These are phyloP conservation scores for Drosophila maculinotata DNA, from an alignment of 2,888 invertebrate genomes.

Conservation along the genomic window DNA sequence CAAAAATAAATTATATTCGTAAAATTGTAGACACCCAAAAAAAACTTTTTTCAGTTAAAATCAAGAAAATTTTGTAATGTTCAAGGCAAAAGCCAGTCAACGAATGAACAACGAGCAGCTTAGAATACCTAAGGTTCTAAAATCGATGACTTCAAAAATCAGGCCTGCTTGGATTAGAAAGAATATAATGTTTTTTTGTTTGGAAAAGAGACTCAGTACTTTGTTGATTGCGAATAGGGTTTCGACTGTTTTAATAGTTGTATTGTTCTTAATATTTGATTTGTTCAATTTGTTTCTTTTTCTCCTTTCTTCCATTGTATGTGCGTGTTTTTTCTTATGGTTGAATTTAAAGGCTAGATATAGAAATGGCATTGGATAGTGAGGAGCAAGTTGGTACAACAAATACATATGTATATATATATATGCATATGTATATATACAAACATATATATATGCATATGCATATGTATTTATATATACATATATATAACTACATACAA, in stretches of 20 bases:
- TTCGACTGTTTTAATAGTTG: conserved; percentile 15
- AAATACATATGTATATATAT: conserved; percentile 58
- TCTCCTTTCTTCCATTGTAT: conserved; percentile 17
- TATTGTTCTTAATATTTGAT: background rate
- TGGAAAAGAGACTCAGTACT: background rate
- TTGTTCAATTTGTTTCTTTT: conserved; percentile 13
- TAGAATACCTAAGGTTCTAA: background rate
- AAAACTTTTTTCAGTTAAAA: conserved; percentile 16
- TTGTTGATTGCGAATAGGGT: conserved; percentile 4
- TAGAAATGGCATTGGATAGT: conserved; percentile 9
- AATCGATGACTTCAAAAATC: background rate
- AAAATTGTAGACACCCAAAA: conserved; percentile 5
- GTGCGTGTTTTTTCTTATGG: background rate
- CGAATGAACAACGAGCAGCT: conserved; percentile 16
- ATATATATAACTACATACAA: conserved; percentile 55
- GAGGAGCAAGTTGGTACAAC: conserved; percentile 48
- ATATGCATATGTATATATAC: conserved; percentile 17
- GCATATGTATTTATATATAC: conserved; percentile 4
- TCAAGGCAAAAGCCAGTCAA: conserved; percentile 16
- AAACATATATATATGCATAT: conserved; percentile 39
- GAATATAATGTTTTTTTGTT: background rate
- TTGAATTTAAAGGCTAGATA: conserved; percentile 31
- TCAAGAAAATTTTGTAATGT: conserved; percentile 35
- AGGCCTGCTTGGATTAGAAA: conserved; percentile 10
- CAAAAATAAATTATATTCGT: conserved; percentile 7